Evolutionary conservation across 2,113 vertebrate genomes (phyloP).

Genomic region (Tenebrosternarchus preto): DNA sequence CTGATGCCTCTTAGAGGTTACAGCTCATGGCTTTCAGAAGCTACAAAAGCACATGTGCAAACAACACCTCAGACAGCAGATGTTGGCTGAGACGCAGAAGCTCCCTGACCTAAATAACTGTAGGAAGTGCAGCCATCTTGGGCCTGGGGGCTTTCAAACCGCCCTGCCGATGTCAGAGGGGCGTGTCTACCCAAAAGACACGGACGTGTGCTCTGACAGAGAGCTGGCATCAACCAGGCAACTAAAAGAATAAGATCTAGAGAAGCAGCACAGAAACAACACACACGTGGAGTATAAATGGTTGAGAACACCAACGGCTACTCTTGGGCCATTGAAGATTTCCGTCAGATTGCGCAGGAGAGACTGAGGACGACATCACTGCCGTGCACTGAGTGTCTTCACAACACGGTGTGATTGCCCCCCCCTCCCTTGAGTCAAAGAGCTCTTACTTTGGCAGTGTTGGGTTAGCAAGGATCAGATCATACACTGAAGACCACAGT

Average conservation of each 20-base stretch:
- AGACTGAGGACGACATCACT: slow-evolving; percentile 15
- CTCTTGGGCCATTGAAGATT: slow-evolving; percentile 1
- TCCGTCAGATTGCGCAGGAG: slow-evolving; percentile 47
- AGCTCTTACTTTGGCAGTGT: not conserved
- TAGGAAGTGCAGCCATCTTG: slow-evolving; percentile 14
- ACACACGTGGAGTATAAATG: too few species aligned
- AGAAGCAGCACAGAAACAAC: not conserved
- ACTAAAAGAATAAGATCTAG: not conserved
- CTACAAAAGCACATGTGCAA: slow-evolving; percentile 40
- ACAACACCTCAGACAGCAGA: slow-evolving; percentile 20
- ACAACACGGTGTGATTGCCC: slow-evolving; percentile 8
- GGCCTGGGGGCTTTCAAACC: slow-evolving; percentile 32
- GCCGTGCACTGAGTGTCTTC: slow-evolving; percentile 8
- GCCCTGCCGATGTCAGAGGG: slow-evolving; percentile 32
- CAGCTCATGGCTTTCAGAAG: slow-evolving; percentile 22
- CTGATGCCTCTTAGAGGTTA: not conserved
- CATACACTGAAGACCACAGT: not conserved
- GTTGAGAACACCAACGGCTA: too few species aligned
- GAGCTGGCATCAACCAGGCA: not conserved
- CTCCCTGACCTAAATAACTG: slow-evolving; percentile 50
- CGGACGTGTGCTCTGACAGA: not conserved
- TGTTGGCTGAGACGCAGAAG: slow-evolving; percentile 17
- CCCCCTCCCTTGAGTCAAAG: not conserved
- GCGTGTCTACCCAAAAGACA: not conserved
- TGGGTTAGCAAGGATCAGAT: not conserved